Conservation (phyloP, 2,888 invertebrate genomes). For the Resseliella maxima region DNA sequence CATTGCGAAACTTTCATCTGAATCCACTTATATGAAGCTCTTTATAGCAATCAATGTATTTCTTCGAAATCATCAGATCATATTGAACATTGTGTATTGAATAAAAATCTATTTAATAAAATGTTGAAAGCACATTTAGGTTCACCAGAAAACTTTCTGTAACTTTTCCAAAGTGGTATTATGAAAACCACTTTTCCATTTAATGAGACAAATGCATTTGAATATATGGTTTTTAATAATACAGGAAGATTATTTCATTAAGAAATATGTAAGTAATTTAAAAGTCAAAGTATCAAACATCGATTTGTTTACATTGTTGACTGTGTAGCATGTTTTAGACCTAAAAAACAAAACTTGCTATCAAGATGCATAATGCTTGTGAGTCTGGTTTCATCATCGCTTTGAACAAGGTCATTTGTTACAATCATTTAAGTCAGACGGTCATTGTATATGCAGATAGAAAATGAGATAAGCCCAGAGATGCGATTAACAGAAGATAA, state of each 20-base stretch:
- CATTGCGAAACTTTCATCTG: too few species aligned
- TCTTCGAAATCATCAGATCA: too few species aligned
- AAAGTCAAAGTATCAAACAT: neutral
- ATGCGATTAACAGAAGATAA: slow-evolving; percentile 15
- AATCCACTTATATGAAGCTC: too few species aligned
- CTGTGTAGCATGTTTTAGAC: neutral
- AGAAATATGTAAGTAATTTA: too few species aligned
- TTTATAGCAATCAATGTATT: too few species aligned
- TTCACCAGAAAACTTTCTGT: neutral
- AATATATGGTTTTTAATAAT: neutral
- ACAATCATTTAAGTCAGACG: neutral
- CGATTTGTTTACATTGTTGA: neutral
- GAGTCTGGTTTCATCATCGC: neutral
- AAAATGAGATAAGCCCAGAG: neutral
- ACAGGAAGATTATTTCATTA: neutral
- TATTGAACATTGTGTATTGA: too few species aligned
- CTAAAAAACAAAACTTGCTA: neutral
- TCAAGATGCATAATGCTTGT: neutral
- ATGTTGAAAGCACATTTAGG: too few species aligned
- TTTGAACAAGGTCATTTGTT: slow-evolving; percentile 45
- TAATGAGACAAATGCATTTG: too few species aligned
- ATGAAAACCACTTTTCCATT: too few species aligned
- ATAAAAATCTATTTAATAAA: too few species aligned
- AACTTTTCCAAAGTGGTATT: too few species aligned
- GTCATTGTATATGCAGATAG: neutral